Evolutionary conservation across 2,113 vertebrate genomes (phyloP), one percentile per base, ranked within the genome.

Genomic region (Gadus chalcogrammus): DNA sequence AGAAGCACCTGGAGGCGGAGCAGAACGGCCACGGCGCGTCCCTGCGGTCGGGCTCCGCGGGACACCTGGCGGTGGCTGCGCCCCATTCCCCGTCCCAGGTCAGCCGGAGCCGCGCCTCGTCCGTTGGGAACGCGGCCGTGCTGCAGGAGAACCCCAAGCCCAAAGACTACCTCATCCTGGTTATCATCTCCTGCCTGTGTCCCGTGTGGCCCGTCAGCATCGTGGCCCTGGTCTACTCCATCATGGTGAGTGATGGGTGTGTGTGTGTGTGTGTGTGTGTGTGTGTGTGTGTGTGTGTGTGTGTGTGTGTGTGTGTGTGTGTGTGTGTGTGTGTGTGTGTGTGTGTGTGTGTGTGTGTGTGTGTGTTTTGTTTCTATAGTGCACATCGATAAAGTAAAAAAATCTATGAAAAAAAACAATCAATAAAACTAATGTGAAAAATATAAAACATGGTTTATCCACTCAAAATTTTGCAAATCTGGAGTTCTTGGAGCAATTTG

Each of bases 141-240:
- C 94, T 92, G 6, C 94, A 91, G 74, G 95, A 96, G 64, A 89
- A 84, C 76, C 90, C 92, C 42, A 92, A 87, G 61, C 95, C 97
- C 77, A 92, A 82, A 85, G 97, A 99, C 88, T 98, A 97, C 82
- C 95, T 99, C 72, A 78, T 96, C 75, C 90, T 97, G 66, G 96
- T 95, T 87, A 96, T 99, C 70, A 48, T 94, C 69, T 95, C 96
- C 81, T 99, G 97, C 88, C 96, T 98, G 91, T 98, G 94, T 87
- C 96, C 94, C 0, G 93, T 97, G 60, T 99, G 97, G 95, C 97
- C 97, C 76, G 79, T 99, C 91, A 99, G 95, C 92, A 93, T 98
- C 79, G 94, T 99, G 28, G 96, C 89, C 0, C 88, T 99, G 81
- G 95, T 98, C 71, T 98, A 96, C 85, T 97, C 97, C 72, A 94